Percentiles rank a stretch among this genome's conserved stretches.
phyloP scores from a whole-genome alignment of 2,888 invertebrate genomes.

The Pasiphila rectangulata region DNA sequence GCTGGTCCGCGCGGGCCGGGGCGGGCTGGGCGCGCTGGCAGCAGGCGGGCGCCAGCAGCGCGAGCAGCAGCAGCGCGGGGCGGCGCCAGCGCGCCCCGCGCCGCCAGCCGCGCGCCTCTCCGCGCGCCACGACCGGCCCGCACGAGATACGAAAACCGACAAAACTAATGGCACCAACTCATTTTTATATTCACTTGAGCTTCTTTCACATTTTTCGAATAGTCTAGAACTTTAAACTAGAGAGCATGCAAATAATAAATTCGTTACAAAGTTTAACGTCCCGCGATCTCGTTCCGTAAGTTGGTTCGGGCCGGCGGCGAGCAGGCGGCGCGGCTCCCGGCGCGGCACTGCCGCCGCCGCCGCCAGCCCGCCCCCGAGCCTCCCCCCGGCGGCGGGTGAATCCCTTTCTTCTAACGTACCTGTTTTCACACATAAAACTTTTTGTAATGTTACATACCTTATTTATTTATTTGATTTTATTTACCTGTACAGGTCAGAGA shows the following conservation, averaged over 20 bases:
- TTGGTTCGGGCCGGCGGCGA: not conserved
- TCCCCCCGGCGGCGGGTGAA: not conserved
- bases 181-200: no score
- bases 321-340: conserved; percentile 18
- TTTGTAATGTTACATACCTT: no score
- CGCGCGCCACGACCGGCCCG: not conserved
- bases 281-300: conserved; percentile 3
- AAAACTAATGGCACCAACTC: not conserved
- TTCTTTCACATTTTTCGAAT: no score
- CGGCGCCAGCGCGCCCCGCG: conserved; percentile 18
- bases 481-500: no score
- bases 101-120: no score
- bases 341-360: conserved; percentile 25
- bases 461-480: no score
- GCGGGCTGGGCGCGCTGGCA: not conserved
- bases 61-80: conserved; percentile 5
- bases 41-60: not conserved
- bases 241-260: not conserved
- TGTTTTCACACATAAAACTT: not conserved
- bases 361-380: not conserved
- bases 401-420: not conserved
- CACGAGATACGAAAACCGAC: not conserved
- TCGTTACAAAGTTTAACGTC: conserved; percentile 5
- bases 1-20: not conserved
- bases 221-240: no score